phyloP scores from a whole-genome alignment of 2,113 vertebrate genomes.

The Amphilophus citrinellus region DNA sequence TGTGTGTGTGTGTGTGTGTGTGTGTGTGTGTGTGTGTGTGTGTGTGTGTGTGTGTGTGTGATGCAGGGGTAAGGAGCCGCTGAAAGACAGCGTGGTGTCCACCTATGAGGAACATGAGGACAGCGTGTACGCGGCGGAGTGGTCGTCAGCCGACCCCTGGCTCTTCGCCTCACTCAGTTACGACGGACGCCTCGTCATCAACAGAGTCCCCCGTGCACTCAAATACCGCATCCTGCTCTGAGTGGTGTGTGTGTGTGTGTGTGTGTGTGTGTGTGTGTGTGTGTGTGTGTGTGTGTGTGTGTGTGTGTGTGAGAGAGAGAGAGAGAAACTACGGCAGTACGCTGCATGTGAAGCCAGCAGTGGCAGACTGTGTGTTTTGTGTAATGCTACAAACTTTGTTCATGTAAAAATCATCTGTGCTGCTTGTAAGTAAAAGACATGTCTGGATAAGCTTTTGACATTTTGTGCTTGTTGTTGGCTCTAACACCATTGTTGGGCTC shows the following conservation, averaged over 20 bases:
- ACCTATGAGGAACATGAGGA: slow-evolving; percentile 99
- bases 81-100: slow-evolving; percentile 95
- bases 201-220: slow-evolving; percentile 93
- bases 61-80: slow-evolving; percentile 89
- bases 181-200: slow-evolving; percentile 97
- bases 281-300: neutral
- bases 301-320: neutral
- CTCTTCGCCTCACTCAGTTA: slow-evolving; percentile 98
- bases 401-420: neutral
- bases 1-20: neutral
- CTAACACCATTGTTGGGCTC: neutral
- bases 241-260: neutral
- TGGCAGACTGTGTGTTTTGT: neutral
- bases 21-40: slow-evolving; percentile 5
- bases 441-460: neutral
- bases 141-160: slow-evolving; percentile 98
- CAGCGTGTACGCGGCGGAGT: slow-evolving; percentile 97
- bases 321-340: too few species aligned
- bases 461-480: neutral
- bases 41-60: neutral
- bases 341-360: too few species aligned
- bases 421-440: neutral
- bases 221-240: slow-evolving; percentile 94
- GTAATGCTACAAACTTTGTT: neutral
- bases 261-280: neutral